phyloP scores from a whole-genome alignment of 2,113 vertebrate species.

The Tragelaphus imberbis region DNA sequence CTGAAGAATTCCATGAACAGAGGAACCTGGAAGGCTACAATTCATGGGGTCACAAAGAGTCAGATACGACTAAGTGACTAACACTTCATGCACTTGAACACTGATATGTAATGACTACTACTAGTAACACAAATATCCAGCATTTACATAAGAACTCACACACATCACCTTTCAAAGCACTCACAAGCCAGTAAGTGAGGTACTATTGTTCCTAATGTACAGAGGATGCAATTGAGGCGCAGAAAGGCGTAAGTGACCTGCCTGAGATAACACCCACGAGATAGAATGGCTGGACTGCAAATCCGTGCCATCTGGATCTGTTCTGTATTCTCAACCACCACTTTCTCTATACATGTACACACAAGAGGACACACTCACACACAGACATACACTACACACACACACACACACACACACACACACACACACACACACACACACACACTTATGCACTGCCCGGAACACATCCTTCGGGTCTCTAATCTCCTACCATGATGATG shows the following conservation, averaged over 20 bases:
- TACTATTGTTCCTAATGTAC: background rate
- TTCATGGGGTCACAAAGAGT: background rate
- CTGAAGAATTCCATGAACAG: background rate
- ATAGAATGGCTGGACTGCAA: background rate
- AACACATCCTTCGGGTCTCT: background rate
- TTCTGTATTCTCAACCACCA: background rate
- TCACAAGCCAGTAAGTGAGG: background rate
- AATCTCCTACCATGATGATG: background rate
- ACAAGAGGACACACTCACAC: background rate
- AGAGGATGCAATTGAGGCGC: background rate
- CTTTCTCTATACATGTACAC: background rate
- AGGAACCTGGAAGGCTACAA: background rate
- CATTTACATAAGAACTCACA: accelerated
- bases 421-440: background rate
- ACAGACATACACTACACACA: background rate
- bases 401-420: background rate
- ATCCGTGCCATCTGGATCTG: background rate
- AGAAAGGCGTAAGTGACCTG: background rate
- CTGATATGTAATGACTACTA: accelerated
- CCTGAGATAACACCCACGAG: background rate
- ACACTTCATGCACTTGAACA: background rate
- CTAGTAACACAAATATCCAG: background rate
- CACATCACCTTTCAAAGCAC: accelerated
- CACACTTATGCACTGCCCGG: too few relatives aligned
- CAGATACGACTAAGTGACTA: background rate